These are phyloP conservation scores for Halictus quadricinctus DNA, from an alignment of 2,888 invertebrate species.

Conservation along the genomic window DNA sequence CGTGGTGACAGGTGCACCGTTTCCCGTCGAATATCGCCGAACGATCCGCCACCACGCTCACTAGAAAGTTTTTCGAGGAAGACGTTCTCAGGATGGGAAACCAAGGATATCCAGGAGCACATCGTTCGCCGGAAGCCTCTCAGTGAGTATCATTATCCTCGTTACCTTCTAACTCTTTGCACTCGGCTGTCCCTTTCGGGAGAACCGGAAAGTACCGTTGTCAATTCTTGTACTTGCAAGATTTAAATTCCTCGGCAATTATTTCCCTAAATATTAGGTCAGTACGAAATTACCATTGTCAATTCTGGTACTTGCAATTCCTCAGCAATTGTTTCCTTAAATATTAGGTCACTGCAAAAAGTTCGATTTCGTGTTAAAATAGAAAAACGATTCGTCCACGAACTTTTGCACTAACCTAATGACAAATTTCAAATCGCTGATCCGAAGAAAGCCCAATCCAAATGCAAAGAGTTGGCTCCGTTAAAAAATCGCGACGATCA, in stretches of 20 bases:
- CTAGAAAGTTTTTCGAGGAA: neutral
- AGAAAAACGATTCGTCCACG: too few relatives aligned
- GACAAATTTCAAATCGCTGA: neutral
- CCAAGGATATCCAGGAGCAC: constrained; percentile 2
- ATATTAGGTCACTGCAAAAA: too few relatives aligned
- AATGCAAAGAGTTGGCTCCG: neutral
- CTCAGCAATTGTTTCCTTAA: too few relatives aligned
- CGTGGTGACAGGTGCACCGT: constrained; percentile 5
- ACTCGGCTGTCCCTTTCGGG: neutral
- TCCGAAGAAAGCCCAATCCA: neutral
- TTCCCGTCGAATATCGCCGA: constrained; percentile 12
- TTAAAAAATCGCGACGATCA: neutral
- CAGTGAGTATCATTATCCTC: constrained; percentile 39
- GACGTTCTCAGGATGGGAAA: neutral
- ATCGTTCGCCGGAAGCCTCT: neutral
- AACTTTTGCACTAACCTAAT: too few relatives aligned
- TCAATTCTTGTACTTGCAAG: neutral
- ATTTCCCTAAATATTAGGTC: too few relatives aligned
- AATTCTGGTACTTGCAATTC: too few relatives aligned
- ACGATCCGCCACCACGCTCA: neutral
- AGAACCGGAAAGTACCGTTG: neutral
- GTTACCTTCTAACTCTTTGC: neutral
- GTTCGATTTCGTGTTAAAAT: too few relatives aligned
- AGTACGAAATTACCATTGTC: too few relatives aligned
- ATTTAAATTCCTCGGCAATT: too few relatives aligned